These are phyloP conservation scores for Phalacrocorax aristotelis DNA, from an alignment of 2,113 vertebrate species.

Conservation along the genomic window DNA sequence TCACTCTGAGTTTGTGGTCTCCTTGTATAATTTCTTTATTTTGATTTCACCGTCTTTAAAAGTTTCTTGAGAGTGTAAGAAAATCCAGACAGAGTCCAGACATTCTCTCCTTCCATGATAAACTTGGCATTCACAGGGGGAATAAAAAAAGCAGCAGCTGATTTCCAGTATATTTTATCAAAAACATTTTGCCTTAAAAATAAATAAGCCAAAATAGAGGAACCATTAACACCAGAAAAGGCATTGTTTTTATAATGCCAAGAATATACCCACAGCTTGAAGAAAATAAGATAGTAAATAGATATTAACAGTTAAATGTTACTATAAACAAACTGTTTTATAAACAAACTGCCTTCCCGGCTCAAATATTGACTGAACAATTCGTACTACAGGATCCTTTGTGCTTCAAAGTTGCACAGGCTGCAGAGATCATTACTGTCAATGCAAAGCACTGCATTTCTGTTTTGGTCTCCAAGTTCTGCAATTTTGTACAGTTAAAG, in stretches of 20 bases:
- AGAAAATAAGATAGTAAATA: background rate
- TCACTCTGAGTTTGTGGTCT: background rate
- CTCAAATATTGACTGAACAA: constrained; percentile 25
- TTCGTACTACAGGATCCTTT: background rate
- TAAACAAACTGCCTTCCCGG: background rate
- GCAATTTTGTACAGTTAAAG: background rate
- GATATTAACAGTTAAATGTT: background rate
- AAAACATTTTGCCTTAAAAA: background rate
- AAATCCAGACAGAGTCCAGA: background rate
- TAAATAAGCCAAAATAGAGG: background rate
- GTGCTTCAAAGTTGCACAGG: background rate
- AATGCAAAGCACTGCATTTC: background rate
- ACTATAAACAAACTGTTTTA: background rate
- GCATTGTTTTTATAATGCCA: background rate
- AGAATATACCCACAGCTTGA: background rate
- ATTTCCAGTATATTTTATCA: background rate
- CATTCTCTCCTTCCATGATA: background rate
- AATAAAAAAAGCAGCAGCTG: background rate
- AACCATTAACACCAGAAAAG: background rate
- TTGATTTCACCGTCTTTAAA: background rate
- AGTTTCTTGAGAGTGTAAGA: background rate
- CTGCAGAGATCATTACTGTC: background rate
- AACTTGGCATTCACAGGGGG: background rate
- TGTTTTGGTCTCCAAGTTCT: background rate
- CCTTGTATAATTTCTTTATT: background rate